A percentile compares a stretch with the other conserved stretches of the same genome.
These are phyloP conservation scores for Ceraclea dissimilis DNA, from an alignment of 2,888 invertebrate species.

Conservation along the genomic window DNA sequence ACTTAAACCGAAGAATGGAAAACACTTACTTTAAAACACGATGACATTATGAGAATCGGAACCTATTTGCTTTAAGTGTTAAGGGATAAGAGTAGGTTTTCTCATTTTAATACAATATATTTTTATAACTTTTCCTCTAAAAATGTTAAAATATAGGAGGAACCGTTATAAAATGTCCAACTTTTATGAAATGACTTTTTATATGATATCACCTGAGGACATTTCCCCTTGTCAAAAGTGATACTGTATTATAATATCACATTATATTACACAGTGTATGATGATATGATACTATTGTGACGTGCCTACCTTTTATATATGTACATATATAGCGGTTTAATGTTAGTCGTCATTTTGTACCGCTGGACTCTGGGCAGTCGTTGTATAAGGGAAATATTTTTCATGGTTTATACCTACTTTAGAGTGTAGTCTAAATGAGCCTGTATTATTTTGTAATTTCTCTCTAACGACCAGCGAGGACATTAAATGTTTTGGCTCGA, in stretches of 20 bases:
- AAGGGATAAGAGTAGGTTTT: neutral
- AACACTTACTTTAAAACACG: neutral
- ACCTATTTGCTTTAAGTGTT: neutral
- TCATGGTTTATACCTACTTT: neutral
- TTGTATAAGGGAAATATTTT: neutral
- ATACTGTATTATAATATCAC: neutral
- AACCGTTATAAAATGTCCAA: neutral
- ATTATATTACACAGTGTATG: neutral
- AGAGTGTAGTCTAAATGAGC: slow-evolving; percentile 15
- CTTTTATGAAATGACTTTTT: slow-evolving; percentile 2
- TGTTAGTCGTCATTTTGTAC: neutral
- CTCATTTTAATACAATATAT: slow-evolving; percentile 1
- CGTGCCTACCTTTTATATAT: neutral
- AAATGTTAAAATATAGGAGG: neutral
- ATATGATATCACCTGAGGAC: neutral
- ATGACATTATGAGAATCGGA: neutral
- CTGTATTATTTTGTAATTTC: slow-evolving; percentile 22
- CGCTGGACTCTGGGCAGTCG: neutral
- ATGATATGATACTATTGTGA: neutral
- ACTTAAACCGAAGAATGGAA: no score
- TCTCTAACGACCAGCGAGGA: slow-evolving; percentile 15
- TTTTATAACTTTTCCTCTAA: neutral
- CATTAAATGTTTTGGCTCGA: slow-evolving; percentile 12
- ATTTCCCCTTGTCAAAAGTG: slow-evolving; percentile 1
- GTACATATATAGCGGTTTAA: neutral